Evolutionary conservation across 2,113 vertebrate species (phyloP).

Genomic region (Actenoides lindsayi): DNA sequence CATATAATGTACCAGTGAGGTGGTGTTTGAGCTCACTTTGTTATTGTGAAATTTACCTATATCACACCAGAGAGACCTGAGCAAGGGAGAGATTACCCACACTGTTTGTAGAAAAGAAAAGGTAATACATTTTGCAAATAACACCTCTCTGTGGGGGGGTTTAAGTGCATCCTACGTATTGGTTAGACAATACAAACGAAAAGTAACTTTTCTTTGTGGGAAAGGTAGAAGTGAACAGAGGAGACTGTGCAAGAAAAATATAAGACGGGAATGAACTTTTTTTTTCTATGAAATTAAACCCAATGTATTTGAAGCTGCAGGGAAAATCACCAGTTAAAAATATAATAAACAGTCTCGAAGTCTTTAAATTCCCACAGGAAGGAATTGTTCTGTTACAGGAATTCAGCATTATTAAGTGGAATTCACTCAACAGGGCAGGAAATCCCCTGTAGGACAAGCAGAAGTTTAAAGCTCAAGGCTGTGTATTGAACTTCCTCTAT

Average conservation of each 20-base stretch:
- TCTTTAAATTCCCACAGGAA: constrained; percentile 61
- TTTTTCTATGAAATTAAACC: constrained; percentile 52
- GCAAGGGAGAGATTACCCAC: constrained; percentile 54
- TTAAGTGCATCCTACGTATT: constrained; percentile 58
- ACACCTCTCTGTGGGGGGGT: constrained; percentile 62
- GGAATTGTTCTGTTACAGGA: constrained; percentile 58
- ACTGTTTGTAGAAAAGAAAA: constrained; percentile 68
- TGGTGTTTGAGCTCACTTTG: constrained; percentile 41
- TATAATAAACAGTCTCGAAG: constrained; percentile 57
- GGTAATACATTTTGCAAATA: constrained; percentile 71
- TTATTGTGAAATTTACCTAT: constrained; percentile 67
- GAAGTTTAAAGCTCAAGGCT: constrained; percentile 64
- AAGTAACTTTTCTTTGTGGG: constrained; percentile 55
- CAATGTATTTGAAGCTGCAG: constrained; percentile 21
- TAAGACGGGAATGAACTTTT: constrained; percentile 30
- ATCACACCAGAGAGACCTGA: constrained; percentile 40
- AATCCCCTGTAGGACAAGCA: constrained; percentile 65
- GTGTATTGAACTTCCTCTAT: constrained; percentile 11
- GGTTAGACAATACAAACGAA: constrained; percentile 26
- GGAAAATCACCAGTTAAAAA: constrained; percentile 59
- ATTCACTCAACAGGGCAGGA: constrained; percentile 63
- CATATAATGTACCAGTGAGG: background rate
- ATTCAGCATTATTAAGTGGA: constrained; percentile 64
- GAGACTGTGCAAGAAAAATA: constrained; percentile 14
- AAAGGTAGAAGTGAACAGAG: background rate